Percentiles rank a stretch among this genome's conserved stretches.
Conservation (phyloP, 2,113 vertebrate genomes). For the Catharus minimus region DNA sequence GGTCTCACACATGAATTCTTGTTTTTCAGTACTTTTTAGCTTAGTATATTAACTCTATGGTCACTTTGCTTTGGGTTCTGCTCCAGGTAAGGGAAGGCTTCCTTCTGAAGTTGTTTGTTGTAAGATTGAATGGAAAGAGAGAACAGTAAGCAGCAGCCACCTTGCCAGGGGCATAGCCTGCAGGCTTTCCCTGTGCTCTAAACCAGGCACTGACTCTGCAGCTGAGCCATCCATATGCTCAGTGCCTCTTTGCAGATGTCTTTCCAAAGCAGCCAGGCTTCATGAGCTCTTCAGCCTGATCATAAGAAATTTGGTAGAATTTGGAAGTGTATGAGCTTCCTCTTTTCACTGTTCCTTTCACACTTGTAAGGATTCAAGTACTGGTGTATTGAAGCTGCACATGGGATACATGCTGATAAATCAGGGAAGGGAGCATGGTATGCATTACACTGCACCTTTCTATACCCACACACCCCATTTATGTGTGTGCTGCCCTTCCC, state of each 20-base stretch:
- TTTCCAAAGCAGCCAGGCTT: background rate
- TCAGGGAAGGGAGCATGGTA: background rate
- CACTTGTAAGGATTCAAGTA: background rate
- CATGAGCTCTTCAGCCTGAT: background rate
- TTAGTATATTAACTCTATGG: background rate
- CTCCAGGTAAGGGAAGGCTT: background rate
- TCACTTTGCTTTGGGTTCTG: background rate
- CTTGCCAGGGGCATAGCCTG: background rate
- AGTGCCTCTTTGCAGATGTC: background rate
- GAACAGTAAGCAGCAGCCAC: background rate
- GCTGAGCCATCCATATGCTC: background rate
- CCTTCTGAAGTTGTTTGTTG: background rate
- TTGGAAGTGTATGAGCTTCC: background rate
- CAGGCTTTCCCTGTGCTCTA: background rate
- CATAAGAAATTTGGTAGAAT: background rate
- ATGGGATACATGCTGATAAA: accelerated
- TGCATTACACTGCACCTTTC: background rate
- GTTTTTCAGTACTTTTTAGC: background rate
- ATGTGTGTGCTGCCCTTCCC: background rate
- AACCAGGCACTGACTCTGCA: background rate
- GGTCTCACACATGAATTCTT: background rate
- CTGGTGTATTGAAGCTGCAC: background rate
- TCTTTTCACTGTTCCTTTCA: background rate
- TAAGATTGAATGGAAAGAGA: background rate
- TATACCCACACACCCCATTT: background rate